Evolutionary conservation across 2,113 vertebrate species (phyloP), one percentile per base, ranked within the genome.

Genomic region (Aptenodytes patagonicus): DNA sequence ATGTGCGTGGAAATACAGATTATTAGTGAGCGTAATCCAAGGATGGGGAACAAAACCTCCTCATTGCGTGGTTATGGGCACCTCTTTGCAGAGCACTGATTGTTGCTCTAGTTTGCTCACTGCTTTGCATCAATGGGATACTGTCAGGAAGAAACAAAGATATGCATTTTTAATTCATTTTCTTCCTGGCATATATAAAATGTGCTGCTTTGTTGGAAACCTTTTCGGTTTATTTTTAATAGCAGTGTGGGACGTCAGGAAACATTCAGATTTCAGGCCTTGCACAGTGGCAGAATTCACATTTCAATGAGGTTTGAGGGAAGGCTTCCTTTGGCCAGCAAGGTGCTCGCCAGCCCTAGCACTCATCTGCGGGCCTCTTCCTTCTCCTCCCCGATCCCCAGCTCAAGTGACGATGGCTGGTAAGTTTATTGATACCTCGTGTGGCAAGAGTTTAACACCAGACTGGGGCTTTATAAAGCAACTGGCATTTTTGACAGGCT

Each of bases 121-220:
- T 73, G 83, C 80, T 92, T 68, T 91, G 52, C 52, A 85, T 95
- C 89, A 97, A 91, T 87, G 54, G 87, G 87, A 91, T 62, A 89
- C 94, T 94, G 87, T 95, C 95, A 85, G 61, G 54, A 96, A 87
- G 89, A 91, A 95, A 97, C 89, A 96, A 96, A 94, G 83, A 82
- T 94, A 87, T 3, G 54, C 87, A 91, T 97, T 96, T 97, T 96
- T 57, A 92, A 97, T 96, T 97, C 89, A 95, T 94, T 94, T 96
- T 91, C 84, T 83, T 65, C 77, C 78, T 96, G 97, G 93, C 70
- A 3, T 93, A 51, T 87, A 24, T 38, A 96, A 95, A 96, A 95
- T 90, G 78, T 55, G 80, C 83, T 73, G 61, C 83, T 97, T 97
- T 97, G 94, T 95, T 95, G 83, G 61, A 87, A 92, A 84, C 57